Conservation (phyloP, 2,797 vertebrate species). For the Vipera ursinii region DNA sequence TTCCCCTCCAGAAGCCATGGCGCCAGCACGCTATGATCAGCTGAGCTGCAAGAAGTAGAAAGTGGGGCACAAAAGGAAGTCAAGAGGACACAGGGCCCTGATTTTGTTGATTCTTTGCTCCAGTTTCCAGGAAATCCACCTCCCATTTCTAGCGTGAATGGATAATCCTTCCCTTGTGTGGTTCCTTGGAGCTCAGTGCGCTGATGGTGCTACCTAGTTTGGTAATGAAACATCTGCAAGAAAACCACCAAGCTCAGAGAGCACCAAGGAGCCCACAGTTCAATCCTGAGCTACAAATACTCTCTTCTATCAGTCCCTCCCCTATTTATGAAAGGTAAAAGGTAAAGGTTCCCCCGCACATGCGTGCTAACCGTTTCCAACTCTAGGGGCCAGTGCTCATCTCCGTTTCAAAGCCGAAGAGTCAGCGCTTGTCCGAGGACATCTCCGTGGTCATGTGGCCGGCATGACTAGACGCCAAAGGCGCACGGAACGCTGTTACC, state of each 20-base stretch:
- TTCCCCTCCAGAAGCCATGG: constrained; percentile 62
- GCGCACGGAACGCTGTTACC: no score
- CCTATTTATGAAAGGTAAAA: neutral
- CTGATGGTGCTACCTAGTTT: neutral
- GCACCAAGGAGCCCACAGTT: neutral
- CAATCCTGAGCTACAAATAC: neutral
- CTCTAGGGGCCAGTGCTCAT: no score
- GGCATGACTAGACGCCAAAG: no score
- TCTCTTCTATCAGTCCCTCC: neutral
- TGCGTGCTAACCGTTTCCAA: no score
- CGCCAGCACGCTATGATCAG: neutral
- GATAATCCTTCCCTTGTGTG: neutral
- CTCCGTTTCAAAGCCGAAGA: no score
- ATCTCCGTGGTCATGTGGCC: no score
- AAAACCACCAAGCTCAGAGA: neutral
- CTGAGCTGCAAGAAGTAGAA: neutral
- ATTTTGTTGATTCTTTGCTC: neutral
- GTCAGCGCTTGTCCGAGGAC: no score
- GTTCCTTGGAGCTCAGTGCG: neutral
- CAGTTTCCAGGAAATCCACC: neutral
- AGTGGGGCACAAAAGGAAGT: neutral
- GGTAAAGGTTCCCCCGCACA: no score
- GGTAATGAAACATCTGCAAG: neutral
- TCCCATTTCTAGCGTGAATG: neutral
- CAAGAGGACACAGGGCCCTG: neutral